Percentiles rank a stretch among this genome's conserved stretches.
Conservation (phyloP, 1,140 invertebrate genomes). For the Thrips palmi region DNA sequence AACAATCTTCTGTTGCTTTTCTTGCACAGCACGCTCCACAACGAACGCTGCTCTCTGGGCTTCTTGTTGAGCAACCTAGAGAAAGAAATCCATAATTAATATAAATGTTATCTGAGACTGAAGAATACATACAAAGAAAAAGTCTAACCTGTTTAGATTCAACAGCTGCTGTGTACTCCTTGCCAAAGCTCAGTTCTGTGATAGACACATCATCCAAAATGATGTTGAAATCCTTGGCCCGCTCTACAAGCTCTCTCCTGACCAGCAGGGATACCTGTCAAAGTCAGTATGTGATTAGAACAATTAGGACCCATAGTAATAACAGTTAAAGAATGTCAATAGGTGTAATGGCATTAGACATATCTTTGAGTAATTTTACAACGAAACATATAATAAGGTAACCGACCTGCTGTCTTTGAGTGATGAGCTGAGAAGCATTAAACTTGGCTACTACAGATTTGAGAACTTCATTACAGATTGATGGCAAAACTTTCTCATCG, state of each 20-base stretch:
- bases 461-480: constrained; percentile 97
- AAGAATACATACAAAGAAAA: neutral
- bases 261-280: constrained; percentile 73
- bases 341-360: neutral
- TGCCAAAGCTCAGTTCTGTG: constrained; percentile 95
- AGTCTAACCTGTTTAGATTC: constrained; percentile 86
- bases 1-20: constrained; percentile 97
- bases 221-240: constrained; percentile 97
- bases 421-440: constrained; percentile 98
- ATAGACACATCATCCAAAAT: constrained; percentile 99
- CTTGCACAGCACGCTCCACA: constrained; percentile 94
- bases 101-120: neutral
- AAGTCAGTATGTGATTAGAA: constrained; percentile 2
- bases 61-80: constrained; percentile 87
- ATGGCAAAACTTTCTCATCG: constrained; percentile 85
- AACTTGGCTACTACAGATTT: constrained; percentile 99
- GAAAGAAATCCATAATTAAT: constrained; percentile 6
- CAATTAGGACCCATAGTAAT: neutral
- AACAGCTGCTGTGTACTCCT: constrained; percentile 98
- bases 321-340: neutral
- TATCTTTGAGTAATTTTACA: neutral
- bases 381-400: constrained; percentile 6
- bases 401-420: constrained; percentile 83
- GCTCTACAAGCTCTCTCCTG: constrained; percentile 79
- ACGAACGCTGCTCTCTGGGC: constrained; percentile 96